Evolutionary conservation across 1,140 invertebrate species (phyloP).

Genomic region (Magallana ariakensis): DNA sequence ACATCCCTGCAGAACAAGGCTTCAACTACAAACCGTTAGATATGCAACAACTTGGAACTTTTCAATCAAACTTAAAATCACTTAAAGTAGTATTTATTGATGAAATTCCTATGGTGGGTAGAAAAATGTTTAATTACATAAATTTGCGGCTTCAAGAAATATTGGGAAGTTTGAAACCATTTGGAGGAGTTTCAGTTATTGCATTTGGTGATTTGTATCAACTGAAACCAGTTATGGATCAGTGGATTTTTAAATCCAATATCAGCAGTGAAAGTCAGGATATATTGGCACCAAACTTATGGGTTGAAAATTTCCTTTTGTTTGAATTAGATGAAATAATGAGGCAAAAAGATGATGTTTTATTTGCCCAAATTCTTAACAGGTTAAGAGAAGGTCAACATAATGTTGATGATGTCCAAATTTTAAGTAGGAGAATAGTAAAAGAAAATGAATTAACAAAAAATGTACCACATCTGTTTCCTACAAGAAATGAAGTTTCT

Average conservation of each 20-base stretch:
- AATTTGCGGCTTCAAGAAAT: constrained; percentile 58
- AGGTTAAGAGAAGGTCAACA: constrained; percentile 53
- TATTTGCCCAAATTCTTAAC: constrained; percentile 60
- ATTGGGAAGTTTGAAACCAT: constrained; percentile 30
- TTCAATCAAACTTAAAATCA: constrained; percentile 40
- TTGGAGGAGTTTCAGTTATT: constrained; percentile 61
- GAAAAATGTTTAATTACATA: constrained; percentile 60
- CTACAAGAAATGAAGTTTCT: constrained; percentile 8
- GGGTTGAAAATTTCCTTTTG: constrained; percentile 61
- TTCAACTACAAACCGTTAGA: constrained; percentile 60
- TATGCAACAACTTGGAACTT: constrained; percentile 49
- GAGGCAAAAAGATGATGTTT: constrained; percentile 61
- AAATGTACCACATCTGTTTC: constrained; percentile 19
- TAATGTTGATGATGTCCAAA: not conserved
- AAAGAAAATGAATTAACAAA: too few species aligned
- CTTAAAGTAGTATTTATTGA: constrained; percentile 59
- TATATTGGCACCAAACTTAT: constrained; percentile 57
- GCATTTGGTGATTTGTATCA: constrained; percentile 65
- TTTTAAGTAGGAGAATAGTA: not conserved
- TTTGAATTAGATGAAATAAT: constrained; percentile 66
- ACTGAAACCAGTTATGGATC: constrained; percentile 61
- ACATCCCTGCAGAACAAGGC: constrained; percentile 57
- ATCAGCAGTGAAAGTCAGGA: not conserved
- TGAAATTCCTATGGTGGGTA: constrained; percentile 65
- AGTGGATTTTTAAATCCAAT: constrained; percentile 56